Base-by-base conservation (phyloP, 2,888 invertebrate species). In the Sphaerolaimus hirsutus region DNA sequence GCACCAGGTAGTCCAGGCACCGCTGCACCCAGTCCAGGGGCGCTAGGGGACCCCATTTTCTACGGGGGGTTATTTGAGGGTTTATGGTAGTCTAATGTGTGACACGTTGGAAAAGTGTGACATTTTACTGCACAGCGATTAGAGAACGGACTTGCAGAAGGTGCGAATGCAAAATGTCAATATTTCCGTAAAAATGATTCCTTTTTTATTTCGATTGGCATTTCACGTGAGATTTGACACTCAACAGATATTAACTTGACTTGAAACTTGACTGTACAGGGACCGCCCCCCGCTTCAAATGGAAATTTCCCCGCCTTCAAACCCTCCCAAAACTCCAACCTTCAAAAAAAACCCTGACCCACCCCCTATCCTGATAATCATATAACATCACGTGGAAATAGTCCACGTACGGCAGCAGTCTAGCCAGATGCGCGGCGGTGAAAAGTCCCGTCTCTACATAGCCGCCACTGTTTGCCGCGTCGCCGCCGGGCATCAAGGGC, bases 351-450 rank as follows among this genome's bases (percentile, higher is more conserved):
- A n/a, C n/a, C n/a, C n/a, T n/a, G 19, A 41, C 41, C 26, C 5
- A 41, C 41, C 23, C 23, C 5, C 26, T 41, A 19, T 26, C 26
- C 5, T 50, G 49, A 65, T 75, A 89, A 64, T 91, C 89, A 61
- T 91, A 91, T 0, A 87, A 87, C 87, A 89, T 89, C n/a, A 91
- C 71, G 29, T 86, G 86, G 60, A 89, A 83, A 24, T 76, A 80
- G 57, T 78, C 77, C 0, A 89, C 75, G 63, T 76, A 71, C 4
- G 77, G 75, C 50, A 77, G 76, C 44, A 89, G 71, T 42, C 73
- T 72, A 57, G 80, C 75, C 64, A 83, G 81, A 53, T 84, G 77
- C 52, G 76, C 71, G 46, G 74, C 68, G 27, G 72, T 72, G 65
- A 86, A 81, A 55, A 78, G 71, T 57, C 78, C 76, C 5, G 58